Evolutionary conservation across 2,888 invertebrate genomes (phyloP), one percentile per base, ranked within the genome.

Genomic region (Temnothorax rugatulus): DNA sequence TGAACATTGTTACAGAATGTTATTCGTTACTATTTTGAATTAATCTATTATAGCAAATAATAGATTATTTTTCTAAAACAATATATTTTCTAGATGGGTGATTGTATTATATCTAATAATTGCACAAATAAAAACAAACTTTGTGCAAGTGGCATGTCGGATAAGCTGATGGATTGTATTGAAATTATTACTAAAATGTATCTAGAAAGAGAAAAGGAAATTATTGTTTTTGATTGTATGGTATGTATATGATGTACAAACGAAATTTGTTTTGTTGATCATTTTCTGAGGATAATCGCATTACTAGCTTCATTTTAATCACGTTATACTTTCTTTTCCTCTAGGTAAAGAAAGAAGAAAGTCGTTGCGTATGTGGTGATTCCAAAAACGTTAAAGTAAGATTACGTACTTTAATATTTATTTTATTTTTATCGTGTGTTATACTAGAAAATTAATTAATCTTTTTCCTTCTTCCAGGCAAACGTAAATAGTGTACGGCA

Each of bases 401-500:
- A 64, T 75, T 66, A 41, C 52, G 29, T 63, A 9, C 63, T 77
- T 69, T 21, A 52, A 2, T 57, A 41, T 41, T 13, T 52, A 34
- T 71, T 50, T 38, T 74, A 79, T 54, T 75, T 71, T 21, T 64
- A 54, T 73, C 41, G 9, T 44, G 34, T 64, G 11, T 64, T 77
- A 54, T 38, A 47, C 0, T 47, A 25, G 15, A 47, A 21, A 54
- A 68, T 64, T 68, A 61, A 82, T 54, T 34, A 29, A 29, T 34
- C 29, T n/a, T 34, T 29, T n/a, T 64, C 13, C 11, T 34, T 66
- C 7, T 73, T 69, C 11, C 47, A 90, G 90, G 29, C 59, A 61
- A 73, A 52, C 29, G 11, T 61, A 76, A 74, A 85, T 1, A 13
- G 29, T 86, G 82, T 64, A 76, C 91, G 92, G 38, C 94, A 94